phyloP scores from a whole-genome alignment of 35 echinoderm and acorn worm genomes.

The Amphiura filiformis region DNA sequence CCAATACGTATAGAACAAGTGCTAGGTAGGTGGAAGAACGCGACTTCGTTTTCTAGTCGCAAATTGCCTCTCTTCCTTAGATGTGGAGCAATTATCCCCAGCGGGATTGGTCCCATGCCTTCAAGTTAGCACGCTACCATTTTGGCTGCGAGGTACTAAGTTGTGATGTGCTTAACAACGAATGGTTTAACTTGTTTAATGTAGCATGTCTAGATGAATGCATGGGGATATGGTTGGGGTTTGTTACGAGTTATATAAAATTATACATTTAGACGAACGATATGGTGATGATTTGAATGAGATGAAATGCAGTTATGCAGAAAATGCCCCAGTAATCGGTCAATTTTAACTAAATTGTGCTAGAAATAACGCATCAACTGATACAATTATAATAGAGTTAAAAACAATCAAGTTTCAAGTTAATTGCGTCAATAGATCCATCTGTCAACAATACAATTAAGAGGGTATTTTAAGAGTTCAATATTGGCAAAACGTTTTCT shows the following conservation, averaged over 20 bases:
- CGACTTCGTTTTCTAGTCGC: not conserved
- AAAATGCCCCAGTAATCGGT: not conserved
- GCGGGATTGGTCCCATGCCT: not conserved
- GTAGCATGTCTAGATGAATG: not conserved
- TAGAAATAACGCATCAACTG: too few species aligned
- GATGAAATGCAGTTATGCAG: not conserved
- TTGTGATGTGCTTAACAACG: constrained; percentile 8
- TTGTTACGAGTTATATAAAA: not conserved
- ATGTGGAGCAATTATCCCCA: constrained; percentile 6
- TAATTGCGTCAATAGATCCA: too few species aligned
- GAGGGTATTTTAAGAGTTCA: too few species aligned
- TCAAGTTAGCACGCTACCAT: not conserved
- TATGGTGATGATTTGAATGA: not conserved
- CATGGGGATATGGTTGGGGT: not conserved
- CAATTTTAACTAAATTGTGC: not conserved
- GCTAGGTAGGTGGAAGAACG: not conserved
- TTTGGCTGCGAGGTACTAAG: not conserved
- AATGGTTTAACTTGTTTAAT: constrained; percentile 7
- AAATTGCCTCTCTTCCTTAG: not conserved
- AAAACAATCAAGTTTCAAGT: too few species aligned
- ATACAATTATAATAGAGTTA: too few species aligned
- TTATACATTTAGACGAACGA: not conserved
- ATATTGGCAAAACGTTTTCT: too few species aligned
- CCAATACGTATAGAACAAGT: not conserved
- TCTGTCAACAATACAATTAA: too few species aligned